Conservation (phyloP, 2,797 vertebrate genomes). For the Cynopterus sphinx region DNA sequence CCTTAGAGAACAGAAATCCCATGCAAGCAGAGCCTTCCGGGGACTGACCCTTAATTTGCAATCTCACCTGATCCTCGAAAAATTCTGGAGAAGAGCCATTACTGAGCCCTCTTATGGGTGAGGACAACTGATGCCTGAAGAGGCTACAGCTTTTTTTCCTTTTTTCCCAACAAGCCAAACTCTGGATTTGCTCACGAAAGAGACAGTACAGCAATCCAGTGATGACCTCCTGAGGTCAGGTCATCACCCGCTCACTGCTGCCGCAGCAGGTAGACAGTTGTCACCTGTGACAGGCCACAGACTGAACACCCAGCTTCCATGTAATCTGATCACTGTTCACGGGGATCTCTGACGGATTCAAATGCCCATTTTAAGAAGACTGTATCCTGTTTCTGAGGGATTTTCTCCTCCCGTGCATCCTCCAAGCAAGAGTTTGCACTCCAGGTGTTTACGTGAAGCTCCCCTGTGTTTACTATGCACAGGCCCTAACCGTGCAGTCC, state of each 20-base stretch:
- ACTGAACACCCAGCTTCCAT: background rate
- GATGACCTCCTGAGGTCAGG: background rate
- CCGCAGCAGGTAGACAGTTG: background rate
- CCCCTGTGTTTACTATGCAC: background rate
- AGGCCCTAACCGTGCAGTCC: background rate
- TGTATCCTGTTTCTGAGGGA: background rate
- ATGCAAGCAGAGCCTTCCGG: background rate
- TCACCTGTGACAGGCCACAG: background rate
- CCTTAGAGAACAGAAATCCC: background rate
- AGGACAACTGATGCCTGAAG: background rate
- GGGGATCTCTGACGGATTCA: background rate
- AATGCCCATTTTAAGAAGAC: background rate
- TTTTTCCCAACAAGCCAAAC: no score
- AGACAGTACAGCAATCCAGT: rapidly evolving
- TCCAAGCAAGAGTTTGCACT: background rate
- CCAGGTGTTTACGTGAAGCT: background rate
- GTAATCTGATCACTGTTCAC: background rate
- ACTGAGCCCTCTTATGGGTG: background rate
- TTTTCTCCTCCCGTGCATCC: background rate
- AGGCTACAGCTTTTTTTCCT: background rate
- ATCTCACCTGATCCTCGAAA: background rate
- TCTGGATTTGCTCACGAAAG: background rate
- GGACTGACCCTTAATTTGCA: background rate
- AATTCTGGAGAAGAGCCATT: background rate
- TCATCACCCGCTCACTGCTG: rapidly evolving